These are phyloP conservation scores for Antennarius striatus DNA, from an alignment of 2,113 vertebrate genomes.

Conservation along the genomic window DNA sequence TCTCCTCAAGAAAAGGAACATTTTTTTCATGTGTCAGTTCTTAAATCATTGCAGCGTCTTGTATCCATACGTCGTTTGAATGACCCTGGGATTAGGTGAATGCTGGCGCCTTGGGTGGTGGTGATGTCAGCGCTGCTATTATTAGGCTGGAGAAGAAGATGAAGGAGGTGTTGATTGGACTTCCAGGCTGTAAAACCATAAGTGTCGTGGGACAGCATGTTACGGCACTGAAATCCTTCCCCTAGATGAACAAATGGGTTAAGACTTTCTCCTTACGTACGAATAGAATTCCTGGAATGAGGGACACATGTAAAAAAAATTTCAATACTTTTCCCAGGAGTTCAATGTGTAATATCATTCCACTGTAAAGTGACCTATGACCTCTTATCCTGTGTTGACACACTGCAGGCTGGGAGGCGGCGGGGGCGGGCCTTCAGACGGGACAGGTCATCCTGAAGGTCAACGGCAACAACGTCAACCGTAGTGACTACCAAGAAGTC, in stretches of 20 bases:
- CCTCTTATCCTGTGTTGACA: slow-evolving; percentile 32
- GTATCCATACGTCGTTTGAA: slow-evolving; percentile 28
- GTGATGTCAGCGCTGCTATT: slow-evolving; percentile 40
- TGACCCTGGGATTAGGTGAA: slow-evolving; percentile 31
- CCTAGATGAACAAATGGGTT: slow-evolving; percentile 1
- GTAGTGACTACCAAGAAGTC: slow-evolving; percentile 82
- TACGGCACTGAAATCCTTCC: slow-evolving; percentile 29
- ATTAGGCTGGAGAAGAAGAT: slow-evolving; percentile 53
- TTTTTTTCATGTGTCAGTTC: not conserved
- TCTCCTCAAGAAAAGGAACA: too few species aligned
- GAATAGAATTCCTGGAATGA: not conserved
- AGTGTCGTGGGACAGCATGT: slow-evolving; percentile 25
- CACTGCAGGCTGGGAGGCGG: slow-evolving; percentile 86
- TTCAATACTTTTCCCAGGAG: not conserved
- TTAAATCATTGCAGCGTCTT: slow-evolving; percentile 29
- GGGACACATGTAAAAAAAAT: too few species aligned
- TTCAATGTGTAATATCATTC: slow-evolving; percentile 3
- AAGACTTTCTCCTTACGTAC: not conserved
- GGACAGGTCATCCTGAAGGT: slow-evolving; percentile 95
- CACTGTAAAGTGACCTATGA: slow-evolving; percentile 11
- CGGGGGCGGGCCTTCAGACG: slow-evolving; percentile 86
- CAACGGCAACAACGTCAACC: slow-evolving; percentile 86
- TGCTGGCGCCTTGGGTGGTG: slow-evolving; percentile 28
- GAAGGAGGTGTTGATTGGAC: slow-evolving; percentile 68
- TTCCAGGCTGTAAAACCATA: slow-evolving; percentile 55